Evolutionary conservation across 2,113 vertebrate genomes (phyloP).

Genomic region (Scolopax mira): DNA sequence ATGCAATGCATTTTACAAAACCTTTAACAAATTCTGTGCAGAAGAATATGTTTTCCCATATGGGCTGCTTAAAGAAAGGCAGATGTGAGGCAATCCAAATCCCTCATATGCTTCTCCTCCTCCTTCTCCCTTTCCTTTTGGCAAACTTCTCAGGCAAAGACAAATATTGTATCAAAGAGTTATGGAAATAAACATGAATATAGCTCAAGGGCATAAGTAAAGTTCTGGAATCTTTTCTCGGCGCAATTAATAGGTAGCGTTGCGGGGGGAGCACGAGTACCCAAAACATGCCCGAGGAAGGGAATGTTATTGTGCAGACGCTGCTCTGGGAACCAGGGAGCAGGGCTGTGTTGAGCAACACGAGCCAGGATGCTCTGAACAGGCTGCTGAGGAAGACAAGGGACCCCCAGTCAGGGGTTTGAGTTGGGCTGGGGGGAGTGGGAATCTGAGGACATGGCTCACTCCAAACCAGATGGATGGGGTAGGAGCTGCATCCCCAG

Average conservation of each 20-base stretch:
- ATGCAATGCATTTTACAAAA: not conserved
- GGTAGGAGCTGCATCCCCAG: not conserved
- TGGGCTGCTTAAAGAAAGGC: constrained; percentile 69
- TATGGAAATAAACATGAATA: constrained; percentile 64
- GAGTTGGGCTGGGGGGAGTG: too few species aligned
- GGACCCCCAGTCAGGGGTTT: not conserved
- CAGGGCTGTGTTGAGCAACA: constrained; percentile 46
- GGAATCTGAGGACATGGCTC: not conserved
- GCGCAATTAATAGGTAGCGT: constrained; percentile 33
- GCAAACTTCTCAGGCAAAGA: constrained; percentile 69
- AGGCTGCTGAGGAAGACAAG: constrained; percentile 29
- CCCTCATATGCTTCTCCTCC: constrained; percentile 59
- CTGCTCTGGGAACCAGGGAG: constrained; percentile 43
- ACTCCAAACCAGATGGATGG: not conserved
- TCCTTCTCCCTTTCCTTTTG: constrained; percentile 57
- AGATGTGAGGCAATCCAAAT: constrained; percentile 70
- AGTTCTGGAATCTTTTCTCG: constrained; percentile 57
- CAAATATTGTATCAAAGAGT: constrained; percentile 64
- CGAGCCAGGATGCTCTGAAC: constrained; percentile 49
- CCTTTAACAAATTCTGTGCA: constrained; percentile 66
- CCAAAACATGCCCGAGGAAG: constrained; percentile 49
- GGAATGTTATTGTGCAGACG: constrained; percentile 25
- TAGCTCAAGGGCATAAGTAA: constrained; percentile 63
- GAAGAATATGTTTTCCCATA: constrained; percentile 76
- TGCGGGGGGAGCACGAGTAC: not conserved